Evolutionary conservation across 2,797 vertebrate genomes (phyloP), one percentile per base, ranked within the genome.

Genomic region (Moxostoma hubbsi): DNA sequence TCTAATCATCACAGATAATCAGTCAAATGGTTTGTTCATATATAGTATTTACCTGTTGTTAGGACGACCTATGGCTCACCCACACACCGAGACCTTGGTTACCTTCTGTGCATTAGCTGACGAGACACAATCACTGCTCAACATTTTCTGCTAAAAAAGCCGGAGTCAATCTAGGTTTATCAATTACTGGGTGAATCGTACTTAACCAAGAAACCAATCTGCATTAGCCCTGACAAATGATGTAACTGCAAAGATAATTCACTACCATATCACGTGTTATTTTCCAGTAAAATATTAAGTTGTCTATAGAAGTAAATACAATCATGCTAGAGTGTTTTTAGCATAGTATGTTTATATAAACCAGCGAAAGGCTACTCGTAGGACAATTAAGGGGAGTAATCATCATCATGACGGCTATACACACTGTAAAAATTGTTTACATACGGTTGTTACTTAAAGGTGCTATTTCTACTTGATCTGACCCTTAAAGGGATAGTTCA

Each of bases 1-100:
- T 81, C 54, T 88, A 84, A 88, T 87, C 87, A 84, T 69, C 70
- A 36, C 59, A 74, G 74, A 86, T 87, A 84, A 87, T 88, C 87
- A 82, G 78, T 84, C 80, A 82, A 85, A 85, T 85, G 84, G 80
- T 83, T 82, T 65, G 65, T 79, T 84, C 79, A 36, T 80, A 77
- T 78, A 64, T 74, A 70, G 18, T 50, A n/a, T 79, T 18, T 73
- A 65, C 83, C 75, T 82, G 78, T 59, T 66, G 66, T 65, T 43
- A 24, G 18, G 36, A 63, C 46, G 47, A 54, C 66, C 73, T 57
- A 9, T 46, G 9, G 24, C 72, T 77, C 78, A 68, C 65, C 77
- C 74, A 70, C 72, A 78, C 54, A 55, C 61, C 46, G 59, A 78
- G 69, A 70, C 16, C 15, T 72, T 12, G 36, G 18, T 59, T 53